Conservation (phyloP, 1,140 invertebrate genomes). For the Phortica variegata region DNA sequence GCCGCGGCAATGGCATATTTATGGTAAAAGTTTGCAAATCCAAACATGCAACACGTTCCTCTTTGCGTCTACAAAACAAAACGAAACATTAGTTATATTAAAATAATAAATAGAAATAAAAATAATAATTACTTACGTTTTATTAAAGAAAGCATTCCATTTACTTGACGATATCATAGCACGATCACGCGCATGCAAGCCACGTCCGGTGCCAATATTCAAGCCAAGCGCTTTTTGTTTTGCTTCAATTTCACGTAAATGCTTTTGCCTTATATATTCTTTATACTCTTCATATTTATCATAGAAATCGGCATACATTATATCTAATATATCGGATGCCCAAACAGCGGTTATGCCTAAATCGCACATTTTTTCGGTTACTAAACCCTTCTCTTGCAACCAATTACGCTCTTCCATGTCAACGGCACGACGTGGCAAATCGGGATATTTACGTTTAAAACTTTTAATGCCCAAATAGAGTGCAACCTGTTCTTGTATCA, state of each 20-base stretch:
- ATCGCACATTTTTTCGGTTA: slow-evolving; percentile 90
- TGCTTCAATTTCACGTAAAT: slow-evolving; percentile 57
- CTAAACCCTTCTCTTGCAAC: slow-evolving; percentile 79
- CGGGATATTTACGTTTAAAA: slow-evolving; percentile 94
- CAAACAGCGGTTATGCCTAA: slow-evolving; percentile 88
- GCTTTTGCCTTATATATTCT: slow-evolving; percentile 76
- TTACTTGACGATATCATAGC: slow-evolving; percentile 83
- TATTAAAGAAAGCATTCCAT: slow-evolving; percentile 87
- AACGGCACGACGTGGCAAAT: slow-evolving; percentile 78
- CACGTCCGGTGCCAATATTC: slow-evolving; percentile 59
- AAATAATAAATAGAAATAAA: no score
- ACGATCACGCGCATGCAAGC: slow-evolving; percentile 78
- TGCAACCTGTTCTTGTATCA: slow-evolving; percentile 85
- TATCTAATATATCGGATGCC: slow-evolving; percentile 88
- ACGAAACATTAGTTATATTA: background rate
- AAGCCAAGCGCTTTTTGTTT: slow-evolving; percentile 60
- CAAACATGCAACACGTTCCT: slow-evolving; percentile 44
- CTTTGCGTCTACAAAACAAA: slow-evolving; percentile 37
- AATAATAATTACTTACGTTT: slow-evolving; percentile 56
- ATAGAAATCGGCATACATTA: slow-evolving; percentile 93
- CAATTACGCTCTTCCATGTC: slow-evolving; percentile 89
- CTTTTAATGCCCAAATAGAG: slow-evolving; percentile 91
- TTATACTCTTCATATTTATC: slow-evolving; percentile 93
- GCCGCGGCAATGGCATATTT: slow-evolving; percentile 33
- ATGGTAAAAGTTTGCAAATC: slow-evolving; percentile 54